Base-by-base conservation (phyloP, 1,140 invertebrate genomes). In the Frieseomelitta varia region DNA sequence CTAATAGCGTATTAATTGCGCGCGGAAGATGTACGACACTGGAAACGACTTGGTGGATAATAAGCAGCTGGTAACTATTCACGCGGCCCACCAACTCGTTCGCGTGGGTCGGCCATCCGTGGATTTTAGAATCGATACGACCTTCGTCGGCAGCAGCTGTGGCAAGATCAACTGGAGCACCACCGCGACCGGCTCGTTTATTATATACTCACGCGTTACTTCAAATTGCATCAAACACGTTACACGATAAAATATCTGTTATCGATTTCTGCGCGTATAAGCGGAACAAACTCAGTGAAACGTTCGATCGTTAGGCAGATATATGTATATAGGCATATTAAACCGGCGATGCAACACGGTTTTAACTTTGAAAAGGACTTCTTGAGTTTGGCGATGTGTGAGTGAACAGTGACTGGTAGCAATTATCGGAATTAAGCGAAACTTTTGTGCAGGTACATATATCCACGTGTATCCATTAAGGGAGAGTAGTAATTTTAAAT, bases 71-170 rank as follows among this genome's bases (percentile, higher is more conserved):
- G 72, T 71, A 87, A 74, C 83, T 83, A 85, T 87, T 85, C 71
- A 51, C 61, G 80, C 87, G 85, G 84, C 75, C 85, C 75, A 87
- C 87, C 79, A 89, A 68, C 79, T 53, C 61, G 61, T 47, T 61
- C 78, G 82, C 88, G 88, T 89, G 77, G 88, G 85, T 56, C 79
- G 88, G 34, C 17, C 88, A 80, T 83, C 84, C 79, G 63, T 80
- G 72, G 77, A 90, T 90, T 90, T 90, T 87, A 58, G 61, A 89
- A 88, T 85, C 73, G 79, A 85, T 81, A 85, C 79, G 86, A 82
- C 86, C 79, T 88, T 88, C 87, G 86, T 24, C 65, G 75, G 69
- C 75, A 71, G 67, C 87, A 79, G 71, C 86, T 72, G 69, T 63
- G 56, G 39, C 65, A 61, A 81, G 75, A 88, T 88, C 83, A 87